Base-by-base conservation (phyloP, 2,113 vertebrate species). In the Apeltes quadracus region DNA sequence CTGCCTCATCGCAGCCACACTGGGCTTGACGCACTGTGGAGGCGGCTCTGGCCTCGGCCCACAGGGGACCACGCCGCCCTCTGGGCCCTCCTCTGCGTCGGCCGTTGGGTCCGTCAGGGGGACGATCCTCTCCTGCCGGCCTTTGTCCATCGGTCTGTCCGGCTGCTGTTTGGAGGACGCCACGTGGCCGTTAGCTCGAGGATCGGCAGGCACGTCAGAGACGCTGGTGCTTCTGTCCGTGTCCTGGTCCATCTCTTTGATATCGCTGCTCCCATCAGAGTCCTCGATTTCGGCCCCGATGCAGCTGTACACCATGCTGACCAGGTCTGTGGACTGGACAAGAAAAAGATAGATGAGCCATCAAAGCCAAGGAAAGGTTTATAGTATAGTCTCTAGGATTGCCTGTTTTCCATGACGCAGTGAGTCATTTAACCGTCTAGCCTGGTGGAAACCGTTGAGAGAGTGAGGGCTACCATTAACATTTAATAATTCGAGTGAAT, bases 271-370 rank as follows among this genome's bases (percentile, higher is more conserved):
- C 48, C 71, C 74, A 2, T 92, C 91, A 0, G 90, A 92, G 78
- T 91, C 89, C 16, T 92, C 89, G 23, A 92, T 89, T 41, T 92
- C 91, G 13, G 92, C 92, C 3, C 90, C 91, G 4, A 92, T 90
- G 74, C 91, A 93, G 83, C 91, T 89, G 77, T 91, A 93, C 65
- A 93, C 92, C 86, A 93, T 93, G 69, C 92, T 94, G 78, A 92
- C 92, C 80, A 93, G 88, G 70, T 93, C 92, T 66, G 90, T 84
- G 29, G 91, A 89, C 92, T 93, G 75, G 6, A 62, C 2, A 51
- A 69, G 27, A 23, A 63, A 25, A 69, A 54, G 3, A 48, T 9
- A 77, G 20, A 63, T 22, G 13, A 38, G 50, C 7, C 16, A 2
- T 44, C 4, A 59, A 39, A 51, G 36, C 5, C 1, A 11, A 29